Base-by-base conservation (phyloP, 2,888 invertebrate species). In the Bombyx huttoni region DNA sequence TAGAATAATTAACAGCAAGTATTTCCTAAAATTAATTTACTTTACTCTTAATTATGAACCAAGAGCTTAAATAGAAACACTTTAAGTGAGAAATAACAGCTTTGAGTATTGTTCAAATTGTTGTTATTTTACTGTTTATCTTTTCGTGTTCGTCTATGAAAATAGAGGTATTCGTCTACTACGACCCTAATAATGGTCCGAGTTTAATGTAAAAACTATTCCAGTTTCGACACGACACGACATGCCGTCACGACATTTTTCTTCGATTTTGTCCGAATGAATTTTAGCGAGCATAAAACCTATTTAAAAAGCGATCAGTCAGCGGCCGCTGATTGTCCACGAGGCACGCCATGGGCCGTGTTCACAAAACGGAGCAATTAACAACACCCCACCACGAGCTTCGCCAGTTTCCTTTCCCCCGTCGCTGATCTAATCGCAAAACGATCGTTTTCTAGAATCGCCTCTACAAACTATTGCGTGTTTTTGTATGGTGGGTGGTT, bases 221-320 rank as follows among this genome's bases (percentile, higher is more conserved):
- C 72, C 77, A 66, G 67, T 67, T 59, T 68, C 63, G 67, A 69
- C 66, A 71, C 73, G 72, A 72, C 72, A 75, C 73, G 75, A 73
- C n/a, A 68, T 62, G 66, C 65, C 67, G 69, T 67, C 77, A 75
- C 71, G 73, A 75, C 75, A 75, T 64, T 74, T 81, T 77, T 72
- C 78, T 78, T 75, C 77, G 79, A 81, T 82, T 84, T 82, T 80
- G 78, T 78, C 73, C 63, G 73, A 78, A 81, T 77, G 74, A 81
- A 83, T 88, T 86, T 86, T 82, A 82, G 82, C 79, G 73, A 77
- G 80, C 78, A 85, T 86, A 86, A 86, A 87, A 85, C 85, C 87
- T 87, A 87, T 87, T 88, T 88, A 88, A 88, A 88, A 88, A 86
- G 88, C 87, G 85, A 88, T 88, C 87, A 88, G 86, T 88, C 88